Conservation (phyloP, 2,888 invertebrate species). For the Stenurella melanura region DNA sequence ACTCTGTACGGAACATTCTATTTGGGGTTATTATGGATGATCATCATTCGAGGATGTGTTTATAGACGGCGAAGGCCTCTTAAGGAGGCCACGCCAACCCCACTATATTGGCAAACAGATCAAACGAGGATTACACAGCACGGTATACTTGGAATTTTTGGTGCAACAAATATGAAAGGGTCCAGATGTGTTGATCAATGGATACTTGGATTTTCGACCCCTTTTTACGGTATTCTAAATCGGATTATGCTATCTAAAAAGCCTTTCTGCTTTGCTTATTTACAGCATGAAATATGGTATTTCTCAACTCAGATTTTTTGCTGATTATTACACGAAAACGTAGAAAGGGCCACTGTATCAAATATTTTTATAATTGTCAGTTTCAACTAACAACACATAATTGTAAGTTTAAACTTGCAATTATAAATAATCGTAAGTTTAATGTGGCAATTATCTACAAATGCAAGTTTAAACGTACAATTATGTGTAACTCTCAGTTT, state of each 20-base stretch:
- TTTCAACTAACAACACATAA: no score
- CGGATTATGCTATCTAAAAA: slow-evolving; percentile 7
- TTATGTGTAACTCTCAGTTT: no score
- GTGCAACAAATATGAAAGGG: slow-evolving; percentile 5
- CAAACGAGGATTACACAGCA: slow-evolving; percentile 10
- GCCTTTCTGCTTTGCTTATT: slow-evolving; percentile 3
- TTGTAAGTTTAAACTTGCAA: no score
- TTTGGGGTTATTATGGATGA: slow-evolving; percentile 54
- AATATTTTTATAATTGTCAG: no score
- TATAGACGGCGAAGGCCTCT: slow-evolving; percentile 47
- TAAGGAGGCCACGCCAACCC: slow-evolving; percentile 20
- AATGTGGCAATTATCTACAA: no score
- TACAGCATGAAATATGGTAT: background rate
- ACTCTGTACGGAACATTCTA: slow-evolving; percentile 39
- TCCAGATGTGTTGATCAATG: slow-evolving; percentile 25
- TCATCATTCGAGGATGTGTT: slow-evolving; percentile 49
- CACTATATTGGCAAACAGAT: slow-evolving; percentile 23
- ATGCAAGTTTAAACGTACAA: no score
- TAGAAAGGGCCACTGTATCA: no score
- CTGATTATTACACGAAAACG: no score
- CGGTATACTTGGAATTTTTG: slow-evolving; percentile 25
- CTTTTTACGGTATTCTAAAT: background rate
- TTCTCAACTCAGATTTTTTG: background rate
- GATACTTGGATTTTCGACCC: slow-evolving; percentile 5
- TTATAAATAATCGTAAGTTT: no score